Base-by-base conservation (phyloP, 2,797 vertebrate species). In the Chiroxiphia lanceolata region DNA sequence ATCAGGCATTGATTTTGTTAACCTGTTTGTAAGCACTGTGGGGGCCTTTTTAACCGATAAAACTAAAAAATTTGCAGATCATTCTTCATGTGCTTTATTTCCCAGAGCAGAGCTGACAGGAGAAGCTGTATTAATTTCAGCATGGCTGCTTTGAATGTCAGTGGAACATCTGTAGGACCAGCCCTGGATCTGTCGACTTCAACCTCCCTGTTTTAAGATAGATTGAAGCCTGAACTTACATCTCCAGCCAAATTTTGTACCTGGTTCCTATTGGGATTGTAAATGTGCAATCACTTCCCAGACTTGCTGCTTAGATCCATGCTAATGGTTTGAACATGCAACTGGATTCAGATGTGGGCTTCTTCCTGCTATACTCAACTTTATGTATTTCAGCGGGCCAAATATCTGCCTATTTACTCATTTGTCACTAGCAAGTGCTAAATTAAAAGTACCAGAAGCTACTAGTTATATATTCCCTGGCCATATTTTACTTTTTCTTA, bases 1-100 rank as follows among this genome's bases (percentile, higher is more conserved):
- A 96, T 90, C 94, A 95, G 97, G 92, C 97, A 98, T 95, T 95
- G 97, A 97, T 98, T 98, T 97, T 93, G 79, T 94, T 96, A 93
- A 83, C 89, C 92, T 95, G 86, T 94, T 93, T 97, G 94, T 93
- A 95, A 87, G 84, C 94, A 93, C 93, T 94, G 87, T 88, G 94
- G 95, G 95, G 87, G 93, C 87, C 92, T 95, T 97, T 97, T 93
- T 80, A 97, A 91, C 87, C 13, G 11, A 94, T 54, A 96, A 91
- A 96, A 91, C 83, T 57, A n/a, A 96, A 92, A 79, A 91, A 80
- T 34, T 95, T 95, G 84, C 79, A 96, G 91, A 88, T 88, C 84
- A 69, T 94, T 79, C 95, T 97, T 97, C 96, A 94, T 13, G 33
- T 40, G 72, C 69, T 15, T 88, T 95, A 92, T 92, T 96, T 96